Conservation (phyloP, 2,888 invertebrate genomes). For the Acronicta psi region DNA sequence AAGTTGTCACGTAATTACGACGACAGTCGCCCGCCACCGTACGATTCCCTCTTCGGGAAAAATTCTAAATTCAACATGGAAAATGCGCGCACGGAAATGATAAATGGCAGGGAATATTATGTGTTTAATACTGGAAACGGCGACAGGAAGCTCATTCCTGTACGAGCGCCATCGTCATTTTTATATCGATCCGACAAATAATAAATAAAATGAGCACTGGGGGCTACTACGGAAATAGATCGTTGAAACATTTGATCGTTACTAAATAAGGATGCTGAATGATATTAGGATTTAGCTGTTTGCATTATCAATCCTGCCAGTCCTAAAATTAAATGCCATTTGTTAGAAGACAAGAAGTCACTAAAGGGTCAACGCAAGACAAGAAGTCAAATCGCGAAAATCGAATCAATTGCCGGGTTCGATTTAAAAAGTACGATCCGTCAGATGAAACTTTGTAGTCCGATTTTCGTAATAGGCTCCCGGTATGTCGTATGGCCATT, state of each 20-base stretch:
- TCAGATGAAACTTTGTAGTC: too few relatives aligned
- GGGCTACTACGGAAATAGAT: neutral
- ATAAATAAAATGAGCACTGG: neutral
- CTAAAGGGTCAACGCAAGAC: too few relatives aligned
- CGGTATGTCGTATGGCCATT: too few relatives aligned
- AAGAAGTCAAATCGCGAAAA: too few relatives aligned
- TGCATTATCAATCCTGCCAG: too few relatives aligned
- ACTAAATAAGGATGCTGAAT: neutral
- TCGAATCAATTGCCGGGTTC: too few relatives aligned
- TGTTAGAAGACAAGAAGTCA: too few relatives aligned
- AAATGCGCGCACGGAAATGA: constrained; percentile 85
- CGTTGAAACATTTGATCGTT: neutral
- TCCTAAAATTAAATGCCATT: too few relatives aligned
- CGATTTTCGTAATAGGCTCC: too few relatives aligned
- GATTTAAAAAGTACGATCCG: too few relatives aligned
- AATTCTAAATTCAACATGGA: constrained; percentile 69
- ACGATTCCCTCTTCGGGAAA: constrained; percentile 89
- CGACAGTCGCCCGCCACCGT: constrained; percentile 90
- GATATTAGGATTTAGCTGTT: too few relatives aligned
- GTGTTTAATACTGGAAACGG: constrained; percentile 90
- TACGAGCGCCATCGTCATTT: constrained; percentile 93
- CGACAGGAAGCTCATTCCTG: constrained; percentile 91
- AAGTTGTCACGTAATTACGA: constrained; percentile 58
- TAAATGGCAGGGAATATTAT: constrained; percentile 94
- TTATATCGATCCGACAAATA: constrained; percentile 88